Conservation (phyloP, 2,113 vertebrate genomes). For the Piprites chloris region DNA sequence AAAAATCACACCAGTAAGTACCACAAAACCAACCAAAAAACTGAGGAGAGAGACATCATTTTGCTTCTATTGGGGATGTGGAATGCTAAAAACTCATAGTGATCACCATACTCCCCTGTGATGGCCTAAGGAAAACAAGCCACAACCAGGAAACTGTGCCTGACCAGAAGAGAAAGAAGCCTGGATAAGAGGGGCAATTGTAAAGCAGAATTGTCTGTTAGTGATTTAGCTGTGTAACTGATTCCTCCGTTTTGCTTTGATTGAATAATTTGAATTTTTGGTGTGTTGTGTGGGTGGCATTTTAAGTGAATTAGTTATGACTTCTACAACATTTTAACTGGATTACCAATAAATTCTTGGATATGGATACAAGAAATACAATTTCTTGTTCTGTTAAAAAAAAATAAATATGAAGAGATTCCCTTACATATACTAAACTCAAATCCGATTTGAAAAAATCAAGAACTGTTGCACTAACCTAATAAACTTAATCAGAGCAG, state of each 20-base stretch:
- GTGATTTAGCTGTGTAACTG: not conserved
- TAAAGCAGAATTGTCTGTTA: not conserved
- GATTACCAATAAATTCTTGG: not conserved
- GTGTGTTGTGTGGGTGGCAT: not conserved
- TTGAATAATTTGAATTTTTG: not conserved
- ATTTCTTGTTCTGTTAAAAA: not conserved
- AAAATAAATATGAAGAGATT: not conserved
- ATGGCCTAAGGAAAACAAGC: not conserved
- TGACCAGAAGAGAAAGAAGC: not conserved
- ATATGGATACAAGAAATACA: not conserved
- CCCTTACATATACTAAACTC: not conserved
- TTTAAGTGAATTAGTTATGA: not conserved
- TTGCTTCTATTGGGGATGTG: not conserved
- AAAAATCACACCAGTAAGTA: not conserved
- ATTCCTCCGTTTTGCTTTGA: not conserved
- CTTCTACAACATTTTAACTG: not conserved
- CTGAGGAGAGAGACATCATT: not conserved
- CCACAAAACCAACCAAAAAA: not conserved
- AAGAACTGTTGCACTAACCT: not conserved
- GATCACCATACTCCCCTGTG: accelerated
- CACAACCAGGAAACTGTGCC: not conserved
- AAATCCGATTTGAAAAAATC: not conserved
- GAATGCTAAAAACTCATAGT: not conserved
- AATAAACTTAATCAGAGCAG: not conserved
- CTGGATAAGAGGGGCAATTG: not conserved